Base-by-base conservation (phyloP, 2,113 vertebrate species). In the Chitala chitala region DNA sequence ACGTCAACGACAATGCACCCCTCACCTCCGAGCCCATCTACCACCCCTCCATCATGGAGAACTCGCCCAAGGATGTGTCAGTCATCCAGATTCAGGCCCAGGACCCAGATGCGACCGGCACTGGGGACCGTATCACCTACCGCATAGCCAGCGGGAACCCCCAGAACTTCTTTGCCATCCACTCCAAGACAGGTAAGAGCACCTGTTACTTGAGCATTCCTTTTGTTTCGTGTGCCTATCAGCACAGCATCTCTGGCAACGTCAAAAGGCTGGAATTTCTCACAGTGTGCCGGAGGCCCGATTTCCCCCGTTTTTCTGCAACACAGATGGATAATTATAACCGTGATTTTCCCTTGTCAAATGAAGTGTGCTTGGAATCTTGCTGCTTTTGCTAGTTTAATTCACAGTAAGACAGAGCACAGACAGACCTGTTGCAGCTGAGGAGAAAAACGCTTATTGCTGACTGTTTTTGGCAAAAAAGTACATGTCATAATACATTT, bases 1-100 rank as follows among this genome's bases (percentile, higher is more conserved):
- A 99, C 0, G 84, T 98, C 63, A 99, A 99, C n/a, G 97, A 99
- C 86, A 98, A 98, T 0, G 94, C 96, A 0, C 97, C 97, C 0
- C 83, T 98, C 77, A 95, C 94, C 36, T 94, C 95, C 0, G 95
- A 97, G 75, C 94, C 95, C 0, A 87, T 97, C 80, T 98, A 98
- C 79, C 92, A 93, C 58, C 92, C 95, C 2, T 82, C 85, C 0
- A 70, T 98, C 75, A 84, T 89, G 61, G 96, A 99, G 85, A 99
- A 99, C 83, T 96, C 97, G 51, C 95, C 93, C 0, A 93, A 94
- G 78, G 96, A 98, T 72, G 84, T 95, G 71, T 95, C 95, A 1
- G 89, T 99, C 74, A 93, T 99, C 83, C 94, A 96, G 83, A 94
- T 99, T 73, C 92, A 94, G 68, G 97, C 96, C 9, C 92, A 96